Conservation (phyloP, 2,888 invertebrate genomes). For the Polydrusus tereticollis region DNA sequence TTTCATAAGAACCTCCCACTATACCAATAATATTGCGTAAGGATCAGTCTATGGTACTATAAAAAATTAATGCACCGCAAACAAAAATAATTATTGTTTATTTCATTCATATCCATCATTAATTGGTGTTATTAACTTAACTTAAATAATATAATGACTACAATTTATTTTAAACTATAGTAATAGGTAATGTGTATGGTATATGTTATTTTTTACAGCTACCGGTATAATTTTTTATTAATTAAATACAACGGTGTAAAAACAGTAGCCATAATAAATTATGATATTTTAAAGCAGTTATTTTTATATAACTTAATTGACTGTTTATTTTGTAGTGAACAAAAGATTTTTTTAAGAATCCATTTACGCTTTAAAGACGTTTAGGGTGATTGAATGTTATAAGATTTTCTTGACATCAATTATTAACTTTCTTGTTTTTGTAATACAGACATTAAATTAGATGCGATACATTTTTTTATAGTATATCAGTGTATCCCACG, state of each 20-base stretch:
- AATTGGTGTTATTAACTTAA: constrained; percentile 15
- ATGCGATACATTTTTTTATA: no score
- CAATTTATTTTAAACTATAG: constrained; percentile 16
- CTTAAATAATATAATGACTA: constrained; percentile 1
- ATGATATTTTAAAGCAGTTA: not conserved
- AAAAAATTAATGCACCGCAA: constrained; percentile 22
- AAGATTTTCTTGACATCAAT: no score
- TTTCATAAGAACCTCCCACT: not conserved
- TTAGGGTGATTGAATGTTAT: no score
- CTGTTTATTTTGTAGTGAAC: no score
- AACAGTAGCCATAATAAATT: not conserved
- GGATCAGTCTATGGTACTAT: not conserved
- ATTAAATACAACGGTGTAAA: not conserved
- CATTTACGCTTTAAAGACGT: no score
- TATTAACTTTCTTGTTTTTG: no score
- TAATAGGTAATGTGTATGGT: not conserved
- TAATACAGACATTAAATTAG: no score
- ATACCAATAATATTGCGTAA: constrained; percentile 1
- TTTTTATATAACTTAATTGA: not conserved
- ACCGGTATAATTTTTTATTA: constrained; percentile 18
- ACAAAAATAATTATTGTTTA: constrained; percentile 32
- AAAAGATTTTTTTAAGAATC: no score
- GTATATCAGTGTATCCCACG: no score
- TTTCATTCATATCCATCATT: constrained; percentile 12
- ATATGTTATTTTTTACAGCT: constrained; percentile 14